phyloP scores from a whole-genome alignment of 2,888 invertebrate genomes.

The Xestia xanthographa region DNA sequence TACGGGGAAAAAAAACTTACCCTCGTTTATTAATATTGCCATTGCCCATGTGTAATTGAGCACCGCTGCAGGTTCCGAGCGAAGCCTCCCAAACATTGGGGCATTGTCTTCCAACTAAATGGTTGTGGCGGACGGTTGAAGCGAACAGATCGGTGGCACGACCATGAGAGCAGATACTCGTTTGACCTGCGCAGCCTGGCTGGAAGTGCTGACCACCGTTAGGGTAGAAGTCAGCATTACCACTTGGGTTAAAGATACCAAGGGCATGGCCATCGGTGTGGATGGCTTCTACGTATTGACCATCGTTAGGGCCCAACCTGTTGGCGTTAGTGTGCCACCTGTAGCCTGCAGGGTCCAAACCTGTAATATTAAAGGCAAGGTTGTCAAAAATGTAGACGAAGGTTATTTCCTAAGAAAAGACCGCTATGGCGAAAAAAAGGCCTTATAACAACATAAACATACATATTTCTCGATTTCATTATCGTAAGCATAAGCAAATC shows the following conservation, averaged over 20 bases:
- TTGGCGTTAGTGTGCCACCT: slow-evolving; percentile 69
- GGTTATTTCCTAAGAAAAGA: neutral
- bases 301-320: slow-evolving; percentile 69
- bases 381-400: neutral
- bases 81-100: slow-evolving; percentile 67
- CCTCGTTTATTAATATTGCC: slow-evolving; percentile 70
- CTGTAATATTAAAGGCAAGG: slow-evolving; percentile 59
- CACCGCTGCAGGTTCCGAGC: slow-evolving; percentile 69
- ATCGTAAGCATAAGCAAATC: neutral
- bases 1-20: slow-evolving; percentile 58
- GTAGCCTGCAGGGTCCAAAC: slow-evolving; percentile 73
- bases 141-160: slow-evolving; percentile 76
- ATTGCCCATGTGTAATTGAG: slow-evolving; percentile 75
- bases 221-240: slow-evolving; percentile 78
- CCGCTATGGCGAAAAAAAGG: neutral
- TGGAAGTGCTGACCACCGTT: slow-evolving; percentile 78
- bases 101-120: slow-evolving; percentile 74
- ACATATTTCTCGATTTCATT: neutral
- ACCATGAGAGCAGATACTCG: slow-evolving; percentile 77
- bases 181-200: slow-evolving; percentile 74
- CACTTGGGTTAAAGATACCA: slow-evolving; percentile 73
- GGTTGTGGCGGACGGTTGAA: slow-evolving; percentile 72
- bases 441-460: neutral
- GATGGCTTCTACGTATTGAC: slow-evolving; percentile 77
- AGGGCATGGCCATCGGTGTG: slow-evolving; percentile 77